These are phyloP conservation scores for Agonopterix alstromeriana DNA, from an alignment of 2,888 invertebrate genomes.

Conservation along the genomic window DNA sequence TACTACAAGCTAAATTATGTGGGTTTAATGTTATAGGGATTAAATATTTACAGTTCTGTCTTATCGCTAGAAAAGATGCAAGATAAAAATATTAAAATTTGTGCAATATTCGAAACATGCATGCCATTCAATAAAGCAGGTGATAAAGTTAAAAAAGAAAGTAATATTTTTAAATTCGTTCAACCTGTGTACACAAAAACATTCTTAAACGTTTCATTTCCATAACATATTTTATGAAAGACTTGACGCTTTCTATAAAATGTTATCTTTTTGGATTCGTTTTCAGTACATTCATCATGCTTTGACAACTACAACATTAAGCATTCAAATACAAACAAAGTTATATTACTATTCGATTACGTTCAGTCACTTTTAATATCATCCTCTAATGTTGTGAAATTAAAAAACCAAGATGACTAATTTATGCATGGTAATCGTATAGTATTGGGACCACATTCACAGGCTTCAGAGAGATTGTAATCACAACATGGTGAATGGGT, in stretches of 20 bases:
- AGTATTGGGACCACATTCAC: conserved; percentile 60
- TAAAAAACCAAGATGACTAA: conserved; percentile 5
- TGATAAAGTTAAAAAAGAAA: conserved; percentile 16
- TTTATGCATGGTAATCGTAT: conserved; percentile 43
- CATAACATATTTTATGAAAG: no score
- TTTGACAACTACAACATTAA: conserved; percentile 49
- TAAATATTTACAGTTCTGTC: no score
- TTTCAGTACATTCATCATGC: conserved; percentile 41
- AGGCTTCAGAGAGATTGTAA: conserved; percentile 52
- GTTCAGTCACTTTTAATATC: conserved; percentile 15
- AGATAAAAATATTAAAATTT: neutral
- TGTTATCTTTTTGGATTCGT: neutral
- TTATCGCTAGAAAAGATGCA: no score
- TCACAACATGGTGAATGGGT: conserved; percentile 8
- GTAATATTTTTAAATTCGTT: neutral
- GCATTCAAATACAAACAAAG: conserved; percentile 33
- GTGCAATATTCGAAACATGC: conserved; percentile 46
- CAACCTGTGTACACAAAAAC: neutral
- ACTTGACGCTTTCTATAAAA: no score
- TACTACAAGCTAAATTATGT: no score
- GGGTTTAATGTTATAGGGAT: no score
- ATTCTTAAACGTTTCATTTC: no score
- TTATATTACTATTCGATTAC: conserved; percentile 49
- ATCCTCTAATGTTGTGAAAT: neutral
- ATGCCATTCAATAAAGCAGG: conserved; percentile 54